Evolutionary conservation across 2,888 invertebrate genomes (phyloP).

Genomic region (Rhagonycha lutea): DNA sequence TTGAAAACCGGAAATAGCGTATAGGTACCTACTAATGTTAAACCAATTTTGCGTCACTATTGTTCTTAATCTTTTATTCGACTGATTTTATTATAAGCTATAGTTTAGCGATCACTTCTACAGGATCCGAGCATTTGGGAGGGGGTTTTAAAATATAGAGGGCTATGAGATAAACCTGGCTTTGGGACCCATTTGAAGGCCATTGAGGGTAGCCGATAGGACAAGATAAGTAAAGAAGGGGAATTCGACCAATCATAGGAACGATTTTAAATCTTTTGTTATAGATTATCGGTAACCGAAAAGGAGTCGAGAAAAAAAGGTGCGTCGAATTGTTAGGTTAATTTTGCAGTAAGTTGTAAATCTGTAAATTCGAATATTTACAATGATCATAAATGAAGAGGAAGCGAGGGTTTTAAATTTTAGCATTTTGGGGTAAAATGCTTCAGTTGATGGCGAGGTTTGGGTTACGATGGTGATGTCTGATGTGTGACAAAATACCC

Average conservation of each 20-base stretch:
- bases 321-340: background rate
- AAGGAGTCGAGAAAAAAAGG: background rate
- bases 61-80: conserved; percentile 24
- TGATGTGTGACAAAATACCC: conserved; percentile 16
- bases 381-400: background rate
- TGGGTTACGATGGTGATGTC: conserved; percentile 1
- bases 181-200: conserved; percentile 46
- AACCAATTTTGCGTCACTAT: conserved; percentile 14
- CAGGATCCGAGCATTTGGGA: conserved; percentile 18
- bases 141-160: conserved; percentile 35
- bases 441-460: conserved; percentile 13
- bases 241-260: conserved; percentile 47
- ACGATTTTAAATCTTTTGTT: conserved; percentile 44
- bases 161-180: conserved; percentile 39
- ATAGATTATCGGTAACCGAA: conserved; percentile 26
- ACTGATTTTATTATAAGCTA: conserved; percentile 23
- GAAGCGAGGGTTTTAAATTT: conserved; percentile 8
- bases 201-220: conserved; percentile 50
- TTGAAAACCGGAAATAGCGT: background rate
- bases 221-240: conserved; percentile 42
- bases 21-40: background rate
- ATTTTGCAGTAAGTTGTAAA: background rate
- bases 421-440: conserved; percentile 7
- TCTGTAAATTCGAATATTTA: background rate
- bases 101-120: conserved; percentile 8